Evolutionary conservation across 1,140 invertebrate species (phyloP), one percentile per base, ranked within the genome.

Genomic region (Oncopodura yosiiana): DNA sequence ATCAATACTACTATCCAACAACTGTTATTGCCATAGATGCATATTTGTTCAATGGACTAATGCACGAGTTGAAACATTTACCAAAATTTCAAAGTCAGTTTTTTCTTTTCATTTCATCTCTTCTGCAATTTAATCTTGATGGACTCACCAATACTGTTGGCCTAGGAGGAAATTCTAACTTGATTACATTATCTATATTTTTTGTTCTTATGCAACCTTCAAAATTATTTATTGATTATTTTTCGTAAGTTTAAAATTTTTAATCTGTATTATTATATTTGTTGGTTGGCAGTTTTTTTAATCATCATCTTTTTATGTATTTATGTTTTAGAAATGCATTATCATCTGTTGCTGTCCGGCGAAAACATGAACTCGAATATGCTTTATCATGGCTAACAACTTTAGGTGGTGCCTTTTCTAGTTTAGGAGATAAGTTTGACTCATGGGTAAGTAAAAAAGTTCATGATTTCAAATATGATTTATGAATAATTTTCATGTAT

Each of bases 321-420:
- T n/a, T n/a, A n/a, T n/a, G n/a, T n/a, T 63, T 26, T 49, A 74
- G 72, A 71, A 65, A 57, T 49, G 54, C 60, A 64, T 65, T 43
- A 44, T 72, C 2, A 41, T 62, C 37, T 37, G 50, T 56, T 69
- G 6, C 55, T 70, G 8, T n/a, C n/a, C n/a, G 46, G 49, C 6
- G 69, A 70, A 61, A 66, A 61, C 30, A 19, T 37, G 82, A 90
- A 71, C 53, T 77, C n/a, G 74, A 76, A 45, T 69, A 75, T 74
- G 76, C 84, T 8, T 83, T 94, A 77, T 89, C 88, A 3, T 94
- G 91, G 89, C 73, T 96, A 3, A 95, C 91, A n/a, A 96, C 93
- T 1, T 74, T 97, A 12, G 93, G 93, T 43, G 92, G 92, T 38
- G 93, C 87, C 4, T 95, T 87, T 73, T 95, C 92, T 19, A 83